Percentiles rank a stretch among this genome's conserved stretches.
Conservation (phyloP, 2,888 invertebrate species). For the Drosophila atripex region DNA sequence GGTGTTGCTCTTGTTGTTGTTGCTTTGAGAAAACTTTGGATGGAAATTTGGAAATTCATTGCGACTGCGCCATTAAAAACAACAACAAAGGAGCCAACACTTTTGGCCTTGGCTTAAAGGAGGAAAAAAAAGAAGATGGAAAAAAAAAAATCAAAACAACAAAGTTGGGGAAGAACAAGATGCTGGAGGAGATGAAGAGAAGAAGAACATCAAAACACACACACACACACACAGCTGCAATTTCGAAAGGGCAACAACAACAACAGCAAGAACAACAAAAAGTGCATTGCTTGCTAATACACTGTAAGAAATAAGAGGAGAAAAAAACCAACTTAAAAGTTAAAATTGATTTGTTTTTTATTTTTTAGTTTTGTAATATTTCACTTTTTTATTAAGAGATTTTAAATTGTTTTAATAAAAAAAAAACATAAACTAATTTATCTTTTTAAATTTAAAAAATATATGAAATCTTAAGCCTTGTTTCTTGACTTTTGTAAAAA, state of each 20-base stretch:
- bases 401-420: no score
- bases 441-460: no score
- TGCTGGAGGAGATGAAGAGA: constrained; percentile 1
- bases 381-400: no score
- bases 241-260: constrained; percentile 44
- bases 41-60: constrained; percentile 59
- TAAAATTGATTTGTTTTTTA: no score
- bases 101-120: constrained; percentile 63
- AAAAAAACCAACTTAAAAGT: no score
- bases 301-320: no score
- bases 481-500: no score
- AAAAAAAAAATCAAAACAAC: constrained; percentile 7
- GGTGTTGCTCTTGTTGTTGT: constrained; percentile 4
- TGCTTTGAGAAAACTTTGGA: constrained; percentile 44
- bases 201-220: constrained; percentile 35
- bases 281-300: no score
- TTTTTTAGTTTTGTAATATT: no score
- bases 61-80: constrained; percentile 65
- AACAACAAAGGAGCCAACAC: constrained; percentile 27
- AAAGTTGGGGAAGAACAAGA: constrained; percentile 11
- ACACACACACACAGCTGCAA: constrained; percentile 3
- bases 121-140: constrained; percentile 27
- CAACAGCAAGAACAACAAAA: background rate
- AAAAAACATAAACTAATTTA: no score
- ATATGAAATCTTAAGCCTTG: no score